Conservation (phyloP, 2,113 vertebrate species). For the Albula glossodonta region DNA sequence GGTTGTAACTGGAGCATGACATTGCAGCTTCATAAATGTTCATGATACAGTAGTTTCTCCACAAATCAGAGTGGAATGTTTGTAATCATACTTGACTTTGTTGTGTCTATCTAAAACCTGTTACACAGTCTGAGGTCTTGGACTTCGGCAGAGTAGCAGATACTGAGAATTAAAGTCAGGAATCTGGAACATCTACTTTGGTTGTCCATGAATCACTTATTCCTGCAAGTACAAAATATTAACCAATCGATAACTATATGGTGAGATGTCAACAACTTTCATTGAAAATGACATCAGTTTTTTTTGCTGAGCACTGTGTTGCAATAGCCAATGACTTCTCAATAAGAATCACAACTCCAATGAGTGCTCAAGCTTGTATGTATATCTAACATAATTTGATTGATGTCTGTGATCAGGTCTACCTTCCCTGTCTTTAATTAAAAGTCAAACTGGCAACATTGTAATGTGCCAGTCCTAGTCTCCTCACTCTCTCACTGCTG, state of each 20-base stretch:
- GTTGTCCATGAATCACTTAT: neutral
- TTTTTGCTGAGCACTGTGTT: neutral
- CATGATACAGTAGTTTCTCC: neutral
- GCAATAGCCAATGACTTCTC: neutral
- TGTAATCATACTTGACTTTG: neutral
- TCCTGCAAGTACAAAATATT: neutral
- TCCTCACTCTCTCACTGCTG: no score
- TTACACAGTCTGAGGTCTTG: neutral
- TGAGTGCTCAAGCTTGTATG: neutral
- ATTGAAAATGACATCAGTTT: neutral
- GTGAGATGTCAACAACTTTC: neutral
- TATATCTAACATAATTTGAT: neutral
- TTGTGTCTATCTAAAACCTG: neutral
- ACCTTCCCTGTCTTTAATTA: no score
- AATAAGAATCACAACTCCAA: neutral
- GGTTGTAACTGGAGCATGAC: slow-evolving; percentile 9
- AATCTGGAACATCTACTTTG: neutral
- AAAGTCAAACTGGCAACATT: no score
- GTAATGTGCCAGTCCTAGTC: no score
- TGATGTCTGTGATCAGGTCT: neutral
- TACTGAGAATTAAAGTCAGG: neutral
- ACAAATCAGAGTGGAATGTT: neutral
- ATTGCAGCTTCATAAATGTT: slow-evolving; percentile 1
- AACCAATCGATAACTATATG: neutral
- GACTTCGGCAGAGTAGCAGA: neutral